Conservation (phyloP, 2,888 invertebrate genomes). For the Hoplodrina ambigua region DNA sequence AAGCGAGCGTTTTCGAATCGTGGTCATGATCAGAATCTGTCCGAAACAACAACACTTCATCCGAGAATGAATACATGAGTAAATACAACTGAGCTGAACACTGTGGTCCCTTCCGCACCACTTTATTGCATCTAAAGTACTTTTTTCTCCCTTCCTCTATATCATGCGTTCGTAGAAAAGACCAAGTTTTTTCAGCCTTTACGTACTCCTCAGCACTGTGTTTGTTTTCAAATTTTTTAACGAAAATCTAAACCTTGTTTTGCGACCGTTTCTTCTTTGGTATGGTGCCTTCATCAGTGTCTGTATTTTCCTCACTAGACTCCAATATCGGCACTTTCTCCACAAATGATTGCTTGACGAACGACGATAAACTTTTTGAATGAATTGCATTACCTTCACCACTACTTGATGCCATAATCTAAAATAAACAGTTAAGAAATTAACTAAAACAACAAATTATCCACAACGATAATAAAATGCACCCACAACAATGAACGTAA, state of each 20-base stretch:
- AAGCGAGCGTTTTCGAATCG: constrained; percentile 18
- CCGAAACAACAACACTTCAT: constrained; percentile 47
- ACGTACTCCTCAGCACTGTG: constrained; percentile 21
- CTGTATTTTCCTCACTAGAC: constrained; percentile 31
- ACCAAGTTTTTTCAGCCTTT: constrained; percentile 48
- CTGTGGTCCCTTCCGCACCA: constrained; percentile 41
- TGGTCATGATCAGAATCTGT: constrained; percentile 54
- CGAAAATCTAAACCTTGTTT: constrained; percentile 43
- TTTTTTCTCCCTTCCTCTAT: constrained; percentile 43
- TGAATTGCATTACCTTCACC: constrained; percentile 46
- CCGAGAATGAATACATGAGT: constrained; percentile 40
- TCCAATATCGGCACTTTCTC: constrained; percentile 52
- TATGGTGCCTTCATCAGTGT: constrained; percentile 35
- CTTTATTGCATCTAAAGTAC: constrained; percentile 55
- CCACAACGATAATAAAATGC: constrained; percentile 30
- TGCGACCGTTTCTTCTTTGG: constrained; percentile 49
- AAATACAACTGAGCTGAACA: constrained; percentile 52
- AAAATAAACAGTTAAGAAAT: constrained; percentile 35
- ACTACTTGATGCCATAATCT: constrained; percentile 53
- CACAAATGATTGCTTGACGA: constrained; percentile 36
- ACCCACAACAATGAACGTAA: constrained; percentile 7
- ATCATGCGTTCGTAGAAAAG: constrained; percentile 37
- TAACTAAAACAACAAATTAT: constrained; percentile 44
- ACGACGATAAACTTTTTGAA: constrained; percentile 53
- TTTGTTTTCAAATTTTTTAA: constrained; percentile 49